These are phyloP conservation scores for Urocynchramus pylzowi DNA, from an alignment of 2,113 vertebrate genomes.

Conservation along the genomic window DNA sequence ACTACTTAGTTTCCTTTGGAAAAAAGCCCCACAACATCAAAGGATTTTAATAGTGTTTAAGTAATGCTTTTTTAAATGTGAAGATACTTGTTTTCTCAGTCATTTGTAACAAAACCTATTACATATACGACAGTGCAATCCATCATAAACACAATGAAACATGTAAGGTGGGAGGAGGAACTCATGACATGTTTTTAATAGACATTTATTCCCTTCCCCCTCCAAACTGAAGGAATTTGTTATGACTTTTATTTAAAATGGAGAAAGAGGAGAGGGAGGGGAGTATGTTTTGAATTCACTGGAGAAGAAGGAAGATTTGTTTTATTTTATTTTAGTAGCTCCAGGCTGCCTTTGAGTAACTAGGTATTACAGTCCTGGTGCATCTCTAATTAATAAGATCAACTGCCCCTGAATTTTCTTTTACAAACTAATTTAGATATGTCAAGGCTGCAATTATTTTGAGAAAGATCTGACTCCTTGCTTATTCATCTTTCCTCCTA, in stretches of 20 bases:
- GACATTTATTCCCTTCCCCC: constrained; percentile 23
- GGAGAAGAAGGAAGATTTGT: constrained; percentile 53
- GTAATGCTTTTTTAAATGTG: constrained; percentile 38
- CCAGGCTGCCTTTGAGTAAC: constrained; percentile 61
- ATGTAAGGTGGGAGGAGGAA: constrained; percentile 45
- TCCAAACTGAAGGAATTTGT: background rate
- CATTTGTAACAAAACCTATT: constrained; percentile 60
- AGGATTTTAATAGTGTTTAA: constrained; percentile 51
- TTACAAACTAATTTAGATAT: constrained; percentile 78
- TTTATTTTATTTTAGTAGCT: constrained; percentile 71
- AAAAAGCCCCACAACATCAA: background rate
- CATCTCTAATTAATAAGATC: constrained; percentile 79
- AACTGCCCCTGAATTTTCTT: constrained; percentile 77
- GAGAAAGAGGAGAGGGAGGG: background rate
- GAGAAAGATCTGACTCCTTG: constrained; percentile 73
- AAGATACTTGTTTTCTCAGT: constrained; percentile 60
- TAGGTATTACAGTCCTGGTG: constrained; percentile 59
- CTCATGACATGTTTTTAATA: constrained; percentile 28
- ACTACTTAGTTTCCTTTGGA: background rate
- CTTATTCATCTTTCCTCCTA: constrained; percentile 75
- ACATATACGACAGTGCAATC: background rate
- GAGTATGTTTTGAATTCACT: constrained; percentile 26
- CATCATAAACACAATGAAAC: constrained; percentile 22
- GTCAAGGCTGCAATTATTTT: constrained; percentile 78
- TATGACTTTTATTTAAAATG: constrained; percentile 27